Evolutionary conservation across 1,140 invertebrate genomes (phyloP).

Genomic region (Trypoxylus dichotomus): DNA sequence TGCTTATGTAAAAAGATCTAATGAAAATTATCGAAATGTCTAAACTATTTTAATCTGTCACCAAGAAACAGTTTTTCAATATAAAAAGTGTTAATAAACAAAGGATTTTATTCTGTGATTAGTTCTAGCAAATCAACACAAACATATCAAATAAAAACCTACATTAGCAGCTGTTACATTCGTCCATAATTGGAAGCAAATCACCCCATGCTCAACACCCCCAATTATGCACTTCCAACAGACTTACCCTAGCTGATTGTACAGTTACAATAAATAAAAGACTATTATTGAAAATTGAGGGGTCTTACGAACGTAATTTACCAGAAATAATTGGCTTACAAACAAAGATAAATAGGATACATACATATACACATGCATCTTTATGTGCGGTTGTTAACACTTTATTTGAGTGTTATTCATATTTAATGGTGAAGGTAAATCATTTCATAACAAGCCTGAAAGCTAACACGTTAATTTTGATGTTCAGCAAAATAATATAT

Average conservation of each 20-base stretch:
- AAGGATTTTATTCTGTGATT: no score
- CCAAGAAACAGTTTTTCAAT: no score
- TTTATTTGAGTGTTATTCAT: not conserved
- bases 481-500: not conserved
- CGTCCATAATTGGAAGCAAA: not conserved
- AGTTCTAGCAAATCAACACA: no score
- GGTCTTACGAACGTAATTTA: not conserved
- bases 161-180: constrained; percentile 4
- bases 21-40: no score
- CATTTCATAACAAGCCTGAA: not conserved
- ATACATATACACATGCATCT: no score
- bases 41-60: no score
- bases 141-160: no score
- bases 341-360: not conserved
- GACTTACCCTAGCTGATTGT: not conserved
- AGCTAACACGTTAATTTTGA: no score
- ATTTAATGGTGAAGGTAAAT: not conserved
- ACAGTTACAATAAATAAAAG: constrained; percentile 8
- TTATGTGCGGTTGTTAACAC: no score
- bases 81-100: no score
- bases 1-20: no score
- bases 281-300: not conserved
- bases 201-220: not conserved
- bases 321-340: constrained; percentile 17
- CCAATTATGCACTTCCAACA: not conserved